Base-by-base conservation (phyloP, 2,797 vertebrate genomes). In the Aphelocoma californica region DNA sequence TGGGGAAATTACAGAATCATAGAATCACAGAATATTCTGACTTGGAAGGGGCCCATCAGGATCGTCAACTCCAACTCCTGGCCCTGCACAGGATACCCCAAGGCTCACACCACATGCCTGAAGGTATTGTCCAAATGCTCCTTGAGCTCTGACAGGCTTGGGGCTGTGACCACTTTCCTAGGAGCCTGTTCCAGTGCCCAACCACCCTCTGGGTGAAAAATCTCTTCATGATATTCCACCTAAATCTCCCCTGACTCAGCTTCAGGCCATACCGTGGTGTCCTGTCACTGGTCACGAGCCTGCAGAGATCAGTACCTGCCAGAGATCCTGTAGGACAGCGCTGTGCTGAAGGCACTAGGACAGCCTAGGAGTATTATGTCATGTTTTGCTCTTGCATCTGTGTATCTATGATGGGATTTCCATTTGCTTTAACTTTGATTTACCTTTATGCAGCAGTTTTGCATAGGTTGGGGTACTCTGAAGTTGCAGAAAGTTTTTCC, bases 311-410 rank as follows among this genome's bases (percentile, higher is more conserved):
- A 29, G 40, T 9, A 11, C 19, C 1, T 53, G 13, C 6, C 24
- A 67, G 29, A 53, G 12, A 47, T 42, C 6, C 14, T 50, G 36
- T 3, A 13, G 10, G 23, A 19, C 13, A 50, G 0, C 2, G 0
- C 24, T 62, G 21, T 69, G 28, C 40, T 45, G 47, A 32, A 50
- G 28, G 11, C n/a, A 32, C 4, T 20, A 25, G 42, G 12, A 51
- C 1, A 4, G 2, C 44, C 28, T 28, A 10, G 8, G 83, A 19
- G 7, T 5, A 32, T 17, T 13, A 24, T 15, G 14, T 9, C 8
- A 53, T 1, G 1, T 31, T 80, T 67, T 67, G 2, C 11, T 40
- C n/a, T 85, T 91, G 4, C 4, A 20, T 36, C 14, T 64, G 38
- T 51, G n/a, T 29, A 21, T 86, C 64, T 44, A 8, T 26, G 21